These are phyloP conservation scores for Cyclopterus lumpus DNA, from an alignment of 2,797 vertebrate genomes.

Conservation along the genomic window DNA sequence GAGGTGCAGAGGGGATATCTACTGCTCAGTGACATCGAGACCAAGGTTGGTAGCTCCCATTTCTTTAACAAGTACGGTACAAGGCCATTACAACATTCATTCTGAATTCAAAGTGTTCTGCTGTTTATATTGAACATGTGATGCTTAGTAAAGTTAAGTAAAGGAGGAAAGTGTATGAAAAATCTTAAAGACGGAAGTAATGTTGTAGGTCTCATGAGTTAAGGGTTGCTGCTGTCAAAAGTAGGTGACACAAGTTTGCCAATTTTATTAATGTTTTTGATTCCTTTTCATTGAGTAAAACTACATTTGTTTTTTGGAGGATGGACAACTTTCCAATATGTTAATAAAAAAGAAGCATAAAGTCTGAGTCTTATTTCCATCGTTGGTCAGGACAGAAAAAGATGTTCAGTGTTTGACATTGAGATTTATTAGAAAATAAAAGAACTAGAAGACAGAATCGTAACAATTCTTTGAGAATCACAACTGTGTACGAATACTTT, in stretches of 20 bases:
- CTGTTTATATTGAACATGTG: neutral
- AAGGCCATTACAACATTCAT: neutral
- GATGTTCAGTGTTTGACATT: neutral
- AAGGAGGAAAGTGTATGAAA: neutral
- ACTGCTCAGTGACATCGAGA: constrained; percentile 90
- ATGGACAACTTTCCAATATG: neutral
- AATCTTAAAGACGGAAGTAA: neutral
- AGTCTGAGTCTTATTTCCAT: neutral
- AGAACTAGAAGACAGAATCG: neutral
- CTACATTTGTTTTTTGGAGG: neutral
- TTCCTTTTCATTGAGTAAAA: neutral
- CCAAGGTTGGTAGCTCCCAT: constrained; percentile 82
- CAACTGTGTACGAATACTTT: neutral
- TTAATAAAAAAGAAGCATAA: neutral
- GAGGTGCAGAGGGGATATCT: constrained; percentile 80
- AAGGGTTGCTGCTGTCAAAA: neutral
- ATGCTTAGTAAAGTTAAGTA: neutral
- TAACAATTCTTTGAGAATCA: neutral
- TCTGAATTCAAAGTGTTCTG: neutral
- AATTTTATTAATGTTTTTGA: neutral
- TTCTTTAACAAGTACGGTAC: neutral
- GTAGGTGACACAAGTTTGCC: neutral
- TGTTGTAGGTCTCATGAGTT: neutral
- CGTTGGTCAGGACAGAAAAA: neutral
- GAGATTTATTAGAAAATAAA: neutral